Evolutionary conservation across 2,113 vertebrate species (phyloP), one percentile per base, ranked within the genome.

Genomic region (Microcebus griseorufus): DNA sequence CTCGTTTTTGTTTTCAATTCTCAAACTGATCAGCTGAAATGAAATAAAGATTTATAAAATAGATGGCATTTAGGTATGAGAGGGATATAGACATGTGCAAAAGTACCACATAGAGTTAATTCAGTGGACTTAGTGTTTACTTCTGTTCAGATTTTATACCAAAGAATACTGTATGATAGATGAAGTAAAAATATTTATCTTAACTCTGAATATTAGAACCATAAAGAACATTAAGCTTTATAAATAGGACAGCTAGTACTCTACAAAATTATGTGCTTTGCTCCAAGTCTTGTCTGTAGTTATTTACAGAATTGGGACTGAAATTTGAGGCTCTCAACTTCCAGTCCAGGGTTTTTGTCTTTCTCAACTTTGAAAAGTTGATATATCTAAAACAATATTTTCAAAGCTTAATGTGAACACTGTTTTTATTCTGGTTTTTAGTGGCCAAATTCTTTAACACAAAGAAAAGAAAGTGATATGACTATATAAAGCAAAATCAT

Each of bases 401-500:
- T 89, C 14, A 64, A 90, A 95, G 22, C 27, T 80, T 62, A 69
- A 65, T 55, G 58, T 80, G 65, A 94, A 86, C 80, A 79, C 14
- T 94, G 29, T 87, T 88, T 93, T 88, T 94, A 88, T 87, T 76
- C 62, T 84, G 69, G 13, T 85, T 85, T 92, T 58, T 82, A 84
- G 51, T 96, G 75, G 27, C 32, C n/a, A 82, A 60, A 91, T 72
- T 97, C 20, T 88, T 96, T 94, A 92, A 93, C 29, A 90, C 64
- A 93, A 85, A 90, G 25, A 95, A 88, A 79, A 90, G 9, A 94
- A 90, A 95, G 9, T 90, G 37, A 58, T 83, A 83, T 34, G 39
- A 34, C 42, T 85, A 81, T 58, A 96, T 78, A 91, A 81, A 75
- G 80, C n/a, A 82, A 79, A 96, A 76, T 80, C 51, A 88, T 90